Evolutionary conservation across 23 tunicate genomes (phyloP).

Genomic region (Botrylloides violaceus): DNA sequence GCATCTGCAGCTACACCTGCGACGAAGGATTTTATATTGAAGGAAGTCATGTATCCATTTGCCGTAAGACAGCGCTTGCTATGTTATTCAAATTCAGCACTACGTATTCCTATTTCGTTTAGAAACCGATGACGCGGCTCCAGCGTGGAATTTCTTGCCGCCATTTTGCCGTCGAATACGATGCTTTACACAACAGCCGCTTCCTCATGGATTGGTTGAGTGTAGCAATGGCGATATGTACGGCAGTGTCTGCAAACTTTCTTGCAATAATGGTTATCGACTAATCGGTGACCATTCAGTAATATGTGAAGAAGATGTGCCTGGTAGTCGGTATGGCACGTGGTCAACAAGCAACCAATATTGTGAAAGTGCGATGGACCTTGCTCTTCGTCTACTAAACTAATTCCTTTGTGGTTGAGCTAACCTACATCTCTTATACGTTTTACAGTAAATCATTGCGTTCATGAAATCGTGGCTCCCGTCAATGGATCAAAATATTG

Average conservation of each 20-base stretch:
- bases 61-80: constrained; percentile 8
- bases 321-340: constrained; percentile 1
- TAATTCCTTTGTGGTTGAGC: not conserved
- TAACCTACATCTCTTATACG: not conserved
- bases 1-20: not conserved
- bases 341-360: constrained; percentile 7
- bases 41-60: not conserved
- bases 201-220: not conserved
- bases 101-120: no score
- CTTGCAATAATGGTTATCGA: not conserved
- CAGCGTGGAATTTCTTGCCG: not conserved
- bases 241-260: constrained; percentile 14
- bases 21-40: constrained; percentile 3
- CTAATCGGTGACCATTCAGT: not conserved
- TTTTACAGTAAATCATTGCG: not conserved
- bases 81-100: no score
- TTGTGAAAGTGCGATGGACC: not conserved
- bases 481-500: constrained; percentile 1
- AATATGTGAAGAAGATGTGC: not conserved
- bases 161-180: not conserved
- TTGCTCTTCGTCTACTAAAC: not conserved
- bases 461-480: not conserved
- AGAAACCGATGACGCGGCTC: no score
- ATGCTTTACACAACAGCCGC: not conserved
- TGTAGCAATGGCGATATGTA: not conserved